Evolutionary conservation across 2,797 vertebrate genomes (phyloP), one percentile per base, ranked within the genome.

Genomic region (Moxostoma hubbsi): DNA sequence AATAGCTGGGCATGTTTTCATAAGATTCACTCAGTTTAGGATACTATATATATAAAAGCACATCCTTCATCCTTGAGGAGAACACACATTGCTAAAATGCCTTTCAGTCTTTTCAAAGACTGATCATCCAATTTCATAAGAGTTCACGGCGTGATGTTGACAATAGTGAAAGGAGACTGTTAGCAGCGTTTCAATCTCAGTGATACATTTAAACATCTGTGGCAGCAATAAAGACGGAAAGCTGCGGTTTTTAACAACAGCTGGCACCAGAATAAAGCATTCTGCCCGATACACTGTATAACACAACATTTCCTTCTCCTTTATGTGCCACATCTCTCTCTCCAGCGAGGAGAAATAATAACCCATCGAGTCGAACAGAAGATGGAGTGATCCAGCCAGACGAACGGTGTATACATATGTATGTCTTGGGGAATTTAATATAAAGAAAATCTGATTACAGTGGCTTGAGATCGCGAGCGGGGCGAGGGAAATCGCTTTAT

Each of bases 341-440:
- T 74, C 9, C 69, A 63, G 46, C 1, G 43, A 75, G 62, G 51
- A 67, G 70, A 64, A 77, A 87, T 82, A 85, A 83, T 85, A 81
- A 81, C 63, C 76, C 53, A 58, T 59, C n/a, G 74, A 77, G 55
- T 66, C 10, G 12, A 72, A 79, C 75, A 75, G 85, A 88, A 87
- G 88, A 88, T 83, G 85, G 86, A 90, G 89, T 86, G 88, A 85
- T 87, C 77, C 83, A 85, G 81, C 79, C 67, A 83, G 86, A 83
- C 81, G 85, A 88, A 86, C 89, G 67, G 77, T 88, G 86, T 93
- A 92, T 93, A 92, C 91, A 94, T 93, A 93, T 92, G 92, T 93
- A 93, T 91, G 90, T 91, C 89, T 80, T 64, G 46, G 85, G 85
- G 88, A 94, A 93, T 92, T 91, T 90, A 93, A 94, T 94, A 92